phyloP scores from a whole-genome alignment of 2,888 invertebrate species.

The Tipula helvola region DNA sequence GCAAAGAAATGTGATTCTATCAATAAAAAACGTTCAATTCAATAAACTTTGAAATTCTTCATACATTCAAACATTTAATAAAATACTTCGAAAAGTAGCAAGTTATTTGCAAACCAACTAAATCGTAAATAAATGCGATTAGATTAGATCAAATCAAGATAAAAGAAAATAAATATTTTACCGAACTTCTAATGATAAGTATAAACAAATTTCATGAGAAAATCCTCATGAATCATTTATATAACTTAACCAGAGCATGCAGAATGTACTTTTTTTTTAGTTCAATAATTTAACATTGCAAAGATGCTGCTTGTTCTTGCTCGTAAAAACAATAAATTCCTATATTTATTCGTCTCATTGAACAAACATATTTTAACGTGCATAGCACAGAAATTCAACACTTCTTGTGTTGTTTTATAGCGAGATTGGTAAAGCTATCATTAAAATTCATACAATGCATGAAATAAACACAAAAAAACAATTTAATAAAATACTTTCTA shows the following conservation, averaged over 20 bases:
- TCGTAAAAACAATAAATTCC: not conserved
- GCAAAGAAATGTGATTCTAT: too few relatives aligned
- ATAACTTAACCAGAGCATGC: too few relatives aligned
- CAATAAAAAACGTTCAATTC: too few relatives aligned
- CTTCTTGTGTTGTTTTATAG: not conserved
- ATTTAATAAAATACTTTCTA: not conserved
- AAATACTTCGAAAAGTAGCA: too few relatives aligned
- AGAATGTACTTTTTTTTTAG: not conserved
- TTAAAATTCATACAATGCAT: not conserved
- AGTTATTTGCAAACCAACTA: too few relatives aligned
- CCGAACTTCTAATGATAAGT: too few relatives aligned
- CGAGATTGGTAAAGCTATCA: not conserved
- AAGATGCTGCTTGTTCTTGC: not conserved
- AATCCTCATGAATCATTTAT: too few relatives aligned
- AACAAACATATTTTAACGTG: not conserved
- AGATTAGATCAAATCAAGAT: not conserved
- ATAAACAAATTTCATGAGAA: too few relatives aligned
- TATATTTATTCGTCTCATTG: not conserved
- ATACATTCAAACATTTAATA: too few relatives aligned
- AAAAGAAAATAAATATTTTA: not conserved
- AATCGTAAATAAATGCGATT: not conserved
- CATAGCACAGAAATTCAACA: not conserved
- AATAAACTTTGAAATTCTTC: too few relatives aligned
- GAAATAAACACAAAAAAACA: not conserved
- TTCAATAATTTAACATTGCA: not conserved